Evolutionary conservation across 2,888 invertebrate species (phyloP), one percentile per base, ranked within the genome.

Genomic region (Mellilla xanthometata): DNA sequence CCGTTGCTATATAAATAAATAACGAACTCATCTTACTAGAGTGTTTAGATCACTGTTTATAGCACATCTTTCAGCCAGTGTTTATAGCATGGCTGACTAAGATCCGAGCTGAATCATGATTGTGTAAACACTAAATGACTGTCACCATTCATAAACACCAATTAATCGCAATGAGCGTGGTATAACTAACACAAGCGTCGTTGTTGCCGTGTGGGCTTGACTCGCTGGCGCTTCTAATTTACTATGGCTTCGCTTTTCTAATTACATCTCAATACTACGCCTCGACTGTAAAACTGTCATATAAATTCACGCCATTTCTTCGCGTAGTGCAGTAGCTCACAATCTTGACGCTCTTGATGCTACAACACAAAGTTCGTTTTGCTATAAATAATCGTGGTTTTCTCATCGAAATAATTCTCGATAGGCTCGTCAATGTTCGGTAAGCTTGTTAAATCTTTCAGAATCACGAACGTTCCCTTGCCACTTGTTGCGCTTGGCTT

Each of bases 401-500:
- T 19, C 15, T 19, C 6, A 6, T 19, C 6, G 6, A 19, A 19
- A 19, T 19, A 19, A 5, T 6, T 19, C 15, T 19, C 15, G 15
- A 19, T 6, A 19, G 15, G 15, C 6, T 6, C 28, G 28, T 41
- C 24, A 24, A 12, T 44, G 39, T 45, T 29, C 41, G 35, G 46
- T 35, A 35, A 36, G 44, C 40, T 49, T 30, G 46, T 50, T 55
- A 50, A 52, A 50, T 52, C 43, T 44, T 39, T 43, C 44, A 48
- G 47, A 47, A 47, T 39, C 45, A 47, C 31, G 36, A 34, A 19
- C 58, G 64, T 74, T 76, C 76, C 76, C 72, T 76, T 70, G 68
- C 69, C 68, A 79, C 75, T 81, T 77, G 74, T 80, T 83, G 75
- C 76, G 85, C 76, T 81, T 72, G 68, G 69, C 69, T 81, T 70